Percentiles rank a stretch among this genome's conserved stretches.
Conservation (phyloP, 2,888 invertebrate genomes). For the Chydorus sphaericus region DNA sequence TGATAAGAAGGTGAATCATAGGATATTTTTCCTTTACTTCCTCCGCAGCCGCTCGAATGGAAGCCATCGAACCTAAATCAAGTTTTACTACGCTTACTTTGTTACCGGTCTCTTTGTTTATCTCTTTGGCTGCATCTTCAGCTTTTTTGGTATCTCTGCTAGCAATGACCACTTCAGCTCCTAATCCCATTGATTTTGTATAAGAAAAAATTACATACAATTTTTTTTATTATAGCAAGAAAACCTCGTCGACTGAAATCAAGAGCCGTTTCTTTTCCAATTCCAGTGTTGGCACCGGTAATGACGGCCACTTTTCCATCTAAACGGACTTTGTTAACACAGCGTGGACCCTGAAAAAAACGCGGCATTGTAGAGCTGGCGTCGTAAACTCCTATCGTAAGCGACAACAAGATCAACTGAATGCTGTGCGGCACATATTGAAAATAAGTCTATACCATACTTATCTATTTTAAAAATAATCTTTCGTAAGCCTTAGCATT, state of each 20-base stretch:
- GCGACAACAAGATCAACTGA: too few relatives aligned
- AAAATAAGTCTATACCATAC: too few relatives aligned
- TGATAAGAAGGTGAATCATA: conserved; percentile 12
- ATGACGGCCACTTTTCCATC: conserved; percentile 22
- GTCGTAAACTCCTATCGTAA: too few relatives aligned
- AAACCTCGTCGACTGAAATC: conserved; percentile 20
- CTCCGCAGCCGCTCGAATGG: conserved; percentile 12
- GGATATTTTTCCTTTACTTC: not conserved
- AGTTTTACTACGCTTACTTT: conserved; percentile 11
- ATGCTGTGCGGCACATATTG: too few relatives aligned
- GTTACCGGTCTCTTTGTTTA: conserved; percentile 9
- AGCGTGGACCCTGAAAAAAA: conserved; percentile 9
- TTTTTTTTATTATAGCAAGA: too few relatives aligned
- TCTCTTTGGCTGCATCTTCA: conserved; percentile 11
- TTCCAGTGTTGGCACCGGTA: conserved; percentile 23
- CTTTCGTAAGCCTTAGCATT: too few relatives aligned
- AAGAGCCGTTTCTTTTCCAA: conserved; percentile 22
- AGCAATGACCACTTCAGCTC: conserved; percentile 13
- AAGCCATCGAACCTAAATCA: conserved; percentile 11
- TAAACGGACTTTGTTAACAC: not conserved
- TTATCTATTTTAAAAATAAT: too few relatives aligned
- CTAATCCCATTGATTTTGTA: too few relatives aligned
- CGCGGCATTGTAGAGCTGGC: not conserved
- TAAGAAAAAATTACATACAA: too few relatives aligned
- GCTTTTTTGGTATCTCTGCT: conserved; percentile 11